phyloP scores from a whole-genome alignment of 1,140 invertebrate genomes.

The Calephelis virginiensis region DNA sequence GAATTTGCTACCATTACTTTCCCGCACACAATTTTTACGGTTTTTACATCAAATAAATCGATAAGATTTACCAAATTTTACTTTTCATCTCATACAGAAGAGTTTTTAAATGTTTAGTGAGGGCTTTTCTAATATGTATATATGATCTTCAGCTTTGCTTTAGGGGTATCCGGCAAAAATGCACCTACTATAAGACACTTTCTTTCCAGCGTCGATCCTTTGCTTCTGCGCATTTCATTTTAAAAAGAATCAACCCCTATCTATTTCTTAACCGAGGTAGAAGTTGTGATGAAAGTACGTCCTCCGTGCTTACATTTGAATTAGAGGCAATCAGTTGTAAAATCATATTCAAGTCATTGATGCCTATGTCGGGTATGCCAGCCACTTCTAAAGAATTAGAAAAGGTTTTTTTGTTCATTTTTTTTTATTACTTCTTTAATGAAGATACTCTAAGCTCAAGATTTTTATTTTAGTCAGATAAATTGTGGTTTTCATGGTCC shows the following conservation, averaged over 20 bases:
- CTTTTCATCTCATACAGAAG: conserved; percentile 36
- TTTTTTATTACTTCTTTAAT: conserved; percentile 32
- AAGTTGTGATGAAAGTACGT: conserved; percentile 24
- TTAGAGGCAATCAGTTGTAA: conserved; percentile 26
- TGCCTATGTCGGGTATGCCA: conserved; percentile 30
- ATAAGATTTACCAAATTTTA: conserved; percentile 25
- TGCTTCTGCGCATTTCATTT: conserved; percentile 26
- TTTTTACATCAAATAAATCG: conserved; percentile 42
- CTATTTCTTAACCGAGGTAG: conserved; percentile 29
- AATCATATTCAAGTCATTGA: background rate
- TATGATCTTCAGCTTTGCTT: conserved; percentile 31
- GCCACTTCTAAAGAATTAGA: conserved; percentile 35
- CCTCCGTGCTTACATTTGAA: conserved; percentile 24
- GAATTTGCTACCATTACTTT: conserved; percentile 34
- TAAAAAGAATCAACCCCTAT: conserved; percentile 28
- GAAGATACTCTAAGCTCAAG: conserved; percentile 32
- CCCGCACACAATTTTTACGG: conserved; percentile 31
- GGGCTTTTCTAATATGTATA: conserved; percentile 40
- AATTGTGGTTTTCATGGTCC: conserved; percentile 37
- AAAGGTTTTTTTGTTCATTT: conserved; percentile 34
- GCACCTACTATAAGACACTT: conserved; percentile 29
- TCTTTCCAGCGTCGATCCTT: conserved; percentile 31
- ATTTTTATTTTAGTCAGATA: conserved; percentile 41
- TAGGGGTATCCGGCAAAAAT: conserved; percentile 25
- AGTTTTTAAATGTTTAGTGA: conserved; percentile 39